These are phyloP conservation scores for Zaprionus lineosus DNA, from an alignment of 2,888 invertebrate genomes.

Conservation along the genomic window DNA sequence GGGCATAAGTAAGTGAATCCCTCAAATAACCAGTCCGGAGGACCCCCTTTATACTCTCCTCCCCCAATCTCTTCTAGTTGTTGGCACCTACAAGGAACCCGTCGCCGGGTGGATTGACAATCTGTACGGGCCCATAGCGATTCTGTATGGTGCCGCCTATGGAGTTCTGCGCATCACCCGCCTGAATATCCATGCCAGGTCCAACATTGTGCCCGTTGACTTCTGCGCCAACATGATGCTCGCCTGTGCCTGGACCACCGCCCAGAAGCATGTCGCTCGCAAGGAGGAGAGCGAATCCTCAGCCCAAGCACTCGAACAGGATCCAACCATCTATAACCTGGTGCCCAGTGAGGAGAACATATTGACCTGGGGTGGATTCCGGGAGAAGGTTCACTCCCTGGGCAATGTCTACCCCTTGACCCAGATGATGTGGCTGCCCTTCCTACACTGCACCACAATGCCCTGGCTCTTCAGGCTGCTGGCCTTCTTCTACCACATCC, in stretches of 20 bases:
- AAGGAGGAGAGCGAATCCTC: background rate
- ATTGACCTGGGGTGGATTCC: constrained; percentile 90
- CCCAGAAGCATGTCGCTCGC: constrained; percentile 23
- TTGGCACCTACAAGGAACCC: constrained; percentile 84
- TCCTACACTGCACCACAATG: constrained; percentile 83
- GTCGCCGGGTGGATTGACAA: constrained; percentile 88
- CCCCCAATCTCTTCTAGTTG: constrained; percentile 28
- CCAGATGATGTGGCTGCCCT: constrained; percentile 88
- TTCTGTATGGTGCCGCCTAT: constrained; percentile 84
- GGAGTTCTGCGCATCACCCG: constrained; percentile 84
- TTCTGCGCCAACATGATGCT: constrained; percentile 83
- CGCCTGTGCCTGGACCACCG: constrained; percentile 83
- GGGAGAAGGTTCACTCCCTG: constrained; percentile 64
- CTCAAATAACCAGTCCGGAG: too few relatives aligned
- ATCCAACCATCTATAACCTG: constrained; percentile 87
- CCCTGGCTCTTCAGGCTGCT: constrained; percentile 81
- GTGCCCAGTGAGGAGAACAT: constrained; percentile 91
- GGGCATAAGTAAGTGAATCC: constrained; percentile 85
- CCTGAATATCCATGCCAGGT: constrained; percentile 72
- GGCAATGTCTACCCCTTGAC: constrained; percentile 85
- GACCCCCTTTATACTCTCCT: too few relatives aligned
- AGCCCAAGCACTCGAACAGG: too few relatives aligned
- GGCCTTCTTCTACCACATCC: constrained; percentile 85
- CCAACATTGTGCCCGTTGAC: constrained; percentile 83
- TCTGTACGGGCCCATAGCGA: constrained; percentile 85